Evolutionary conservation across 2,888 invertebrate species (phyloP), one percentile per base, ranked within the genome.

Genomic region (Mellilla xanthometata): DNA sequence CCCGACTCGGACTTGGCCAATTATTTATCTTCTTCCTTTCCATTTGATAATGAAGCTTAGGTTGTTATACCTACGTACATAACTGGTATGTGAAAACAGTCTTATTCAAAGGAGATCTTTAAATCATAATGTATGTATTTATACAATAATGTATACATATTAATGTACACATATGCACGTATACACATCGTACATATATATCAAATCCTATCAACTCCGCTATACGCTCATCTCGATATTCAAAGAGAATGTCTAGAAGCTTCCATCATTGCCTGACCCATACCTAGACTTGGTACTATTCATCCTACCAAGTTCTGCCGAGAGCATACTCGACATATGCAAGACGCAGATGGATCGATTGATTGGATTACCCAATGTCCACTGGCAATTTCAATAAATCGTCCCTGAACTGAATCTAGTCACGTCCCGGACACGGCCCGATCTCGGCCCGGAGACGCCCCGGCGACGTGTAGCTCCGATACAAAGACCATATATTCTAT

Each of bases 361-460:
- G 62, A 70, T 72, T 68, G 60, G 52, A 69, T 68, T 68, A 64
- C 62, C 52, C 52, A 42, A 46, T 48, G 64, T 65, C 68, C 68
- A 63, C 53, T 54, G 58, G 55, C 66, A 54, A 70, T 73, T 72
- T 71, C 68, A 68, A 75, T 76, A 72, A 69, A 76, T 76, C 68
- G 74, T 69, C 63, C 53, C 57, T 39, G 46, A 58, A 53, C 59
- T 45, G 60, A 72, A 69, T 71, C 73, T 62, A 66, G 73, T 75
- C 76, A 74, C 76, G 76, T 76, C 57, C 57, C 35, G 59, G 61
- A 60, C 62, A 53, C 59, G 58, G 49, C 54, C 40, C 32, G 54
- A 46, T 41, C 29, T 7, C 15, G 27, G 27, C 12, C n/a, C 29
- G 29, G 29, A 29, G 15, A 19, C 15, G 15, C 29, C 10, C 12